phyloP scores from a whole-genome alignment of 2,113 vertebrate species.

The Nansenia antarctica region DNA sequence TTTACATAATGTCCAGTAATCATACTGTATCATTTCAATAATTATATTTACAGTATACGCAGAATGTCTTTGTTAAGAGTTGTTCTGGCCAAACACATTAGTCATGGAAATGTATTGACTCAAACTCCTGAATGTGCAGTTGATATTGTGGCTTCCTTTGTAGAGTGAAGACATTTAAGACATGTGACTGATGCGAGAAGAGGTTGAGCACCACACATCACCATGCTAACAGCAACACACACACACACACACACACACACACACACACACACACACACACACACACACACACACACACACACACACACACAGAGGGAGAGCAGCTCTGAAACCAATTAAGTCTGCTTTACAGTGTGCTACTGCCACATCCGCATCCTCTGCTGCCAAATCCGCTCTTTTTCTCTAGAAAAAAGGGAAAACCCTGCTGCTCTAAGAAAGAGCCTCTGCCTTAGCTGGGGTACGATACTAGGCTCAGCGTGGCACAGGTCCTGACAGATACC shows the following conservation, averaged over 20 bases:
- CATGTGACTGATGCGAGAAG: neutral
- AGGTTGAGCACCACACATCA: neutral
- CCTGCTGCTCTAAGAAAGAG: neutral
- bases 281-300: conserved; percentile 3
- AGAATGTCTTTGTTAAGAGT: neutral
- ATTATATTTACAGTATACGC: neutral
- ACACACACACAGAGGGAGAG: too few relatives aligned
- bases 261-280: conserved; percentile 11
- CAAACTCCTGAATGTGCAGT: neutral
- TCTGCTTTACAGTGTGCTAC: conserved; percentile 32
- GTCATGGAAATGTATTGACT: too few relatives aligned
- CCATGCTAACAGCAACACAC: neutral
- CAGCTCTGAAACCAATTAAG: conserved; percentile 68
- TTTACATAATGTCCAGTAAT: too few relatives aligned
- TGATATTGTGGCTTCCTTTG: neutral
- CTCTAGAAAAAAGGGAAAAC: neutral
- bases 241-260: conserved; percentile 1
- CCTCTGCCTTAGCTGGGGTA: neutral
- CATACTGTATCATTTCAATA: neutral
- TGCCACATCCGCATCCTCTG: conserved; percentile 64
- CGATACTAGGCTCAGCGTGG: neutral
- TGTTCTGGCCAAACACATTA: neutral
- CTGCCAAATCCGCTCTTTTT: conserved; percentile 30
- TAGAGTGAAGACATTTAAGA: neutral
- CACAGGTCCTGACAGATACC: neutral